A percentile compares a stretch with the other conserved stretches of the same genome.
These are phyloP conservation scores for Augochlorella aurata DNA, from an alignment of 2,888 invertebrate species.

Conservation along the genomic window DNA sequence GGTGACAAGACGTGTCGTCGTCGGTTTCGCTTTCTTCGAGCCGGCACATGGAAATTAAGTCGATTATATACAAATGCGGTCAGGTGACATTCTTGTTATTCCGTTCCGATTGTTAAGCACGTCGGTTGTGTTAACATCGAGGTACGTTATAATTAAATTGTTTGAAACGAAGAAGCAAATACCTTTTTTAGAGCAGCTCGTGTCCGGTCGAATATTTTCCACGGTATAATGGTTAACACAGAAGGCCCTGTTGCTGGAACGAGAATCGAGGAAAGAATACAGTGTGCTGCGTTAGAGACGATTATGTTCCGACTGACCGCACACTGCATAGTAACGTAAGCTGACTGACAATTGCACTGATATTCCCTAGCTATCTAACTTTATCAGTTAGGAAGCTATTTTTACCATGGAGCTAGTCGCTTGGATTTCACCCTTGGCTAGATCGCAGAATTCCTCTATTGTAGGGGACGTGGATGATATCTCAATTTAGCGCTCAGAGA, in stretches of 20 bases:
- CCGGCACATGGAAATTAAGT: not conserved
- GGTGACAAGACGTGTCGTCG: not conserved
- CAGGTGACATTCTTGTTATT: not conserved
- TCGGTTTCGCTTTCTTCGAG: not conserved
- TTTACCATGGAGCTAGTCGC: not conserved
- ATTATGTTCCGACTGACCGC: not conserved
- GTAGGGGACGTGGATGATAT: too few species aligned
- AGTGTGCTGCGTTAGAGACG: not conserved
- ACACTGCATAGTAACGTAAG: not conserved
- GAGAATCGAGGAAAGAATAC: not conserved
- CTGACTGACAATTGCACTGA: not conserved
- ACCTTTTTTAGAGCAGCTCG: not conserved
- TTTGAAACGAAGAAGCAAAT: not conserved
- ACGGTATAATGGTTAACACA: not conserved
- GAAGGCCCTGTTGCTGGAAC: not conserved
- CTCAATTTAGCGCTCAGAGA: too few species aligned
- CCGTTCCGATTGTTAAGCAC: not conserved
- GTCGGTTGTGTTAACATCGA: not conserved
- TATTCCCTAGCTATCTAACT: not conserved
- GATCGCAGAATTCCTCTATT: not conserved
- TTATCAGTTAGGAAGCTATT: not conserved
- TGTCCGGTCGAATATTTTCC: not conserved
- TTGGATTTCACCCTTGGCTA: not conserved
- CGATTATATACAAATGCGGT: not conserved
- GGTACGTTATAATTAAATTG: not conserved